A percentile compares a stretch with the other conserved stretches of the same genome.
Conservation (phyloP, 2,113 vertebrate genomes). For the Loxodonta africana region DNA sequence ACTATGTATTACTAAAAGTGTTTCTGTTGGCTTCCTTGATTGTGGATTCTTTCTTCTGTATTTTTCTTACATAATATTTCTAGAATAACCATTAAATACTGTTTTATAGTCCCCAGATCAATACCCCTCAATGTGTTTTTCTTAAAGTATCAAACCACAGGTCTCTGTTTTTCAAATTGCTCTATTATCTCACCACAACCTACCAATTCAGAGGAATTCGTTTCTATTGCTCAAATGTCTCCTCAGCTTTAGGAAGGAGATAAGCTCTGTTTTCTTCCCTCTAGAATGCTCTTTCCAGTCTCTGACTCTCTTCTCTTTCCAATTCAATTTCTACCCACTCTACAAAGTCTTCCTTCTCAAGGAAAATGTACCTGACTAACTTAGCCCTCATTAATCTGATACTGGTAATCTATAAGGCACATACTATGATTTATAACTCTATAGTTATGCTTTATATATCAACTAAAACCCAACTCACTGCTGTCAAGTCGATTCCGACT, state of each 20-base stretch:
- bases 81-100: not conserved
- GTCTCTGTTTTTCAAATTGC: not conserved
- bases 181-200: not conserved
- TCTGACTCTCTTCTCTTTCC: not conserved
- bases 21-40: not conserved
- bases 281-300: not conserved
- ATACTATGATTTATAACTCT: not conserved
- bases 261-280: not conserved
- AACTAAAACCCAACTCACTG: not conserved
- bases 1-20: not conserved
- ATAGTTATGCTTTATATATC: not conserved
- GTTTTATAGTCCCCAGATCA: not conserved
- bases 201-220: not conserved
- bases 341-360: not conserved
- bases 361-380: not conserved
- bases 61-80: not conserved
- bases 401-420: not conserved
- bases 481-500: no score
- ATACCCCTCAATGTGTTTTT: not conserved
- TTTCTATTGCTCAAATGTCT: not conserved
- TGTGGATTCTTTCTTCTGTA: not conserved
- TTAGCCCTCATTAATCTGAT: not conserved
- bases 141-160: not conserved
- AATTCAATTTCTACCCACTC: not conserved
- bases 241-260: not conserved